Percentiles rank a stretch among this genome's conserved stretches.
Evolutionary conservation across 35 echinoderm and acorn worm genomes (phyloP).

Genomic region (Diadema setosum): DNA sequence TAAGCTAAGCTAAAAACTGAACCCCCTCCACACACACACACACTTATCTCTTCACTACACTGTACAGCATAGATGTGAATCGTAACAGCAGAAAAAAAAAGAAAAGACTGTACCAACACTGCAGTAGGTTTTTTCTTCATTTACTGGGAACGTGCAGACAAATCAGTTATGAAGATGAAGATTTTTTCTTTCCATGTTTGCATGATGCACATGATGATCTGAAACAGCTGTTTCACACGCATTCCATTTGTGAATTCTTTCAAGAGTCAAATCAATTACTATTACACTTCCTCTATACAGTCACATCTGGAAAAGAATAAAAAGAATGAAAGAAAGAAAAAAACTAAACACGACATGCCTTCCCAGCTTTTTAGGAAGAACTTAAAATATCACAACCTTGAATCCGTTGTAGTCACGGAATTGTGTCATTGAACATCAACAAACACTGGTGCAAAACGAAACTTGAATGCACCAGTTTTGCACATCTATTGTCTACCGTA

Average conservation of each 20-base stretch:
- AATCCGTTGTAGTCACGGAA: too few relatives aligned
- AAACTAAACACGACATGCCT: not conserved
- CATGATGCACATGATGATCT: not conserved
- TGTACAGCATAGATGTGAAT: too few relatives aligned
- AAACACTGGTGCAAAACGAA: too few relatives aligned
- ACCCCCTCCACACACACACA: too few relatives aligned
- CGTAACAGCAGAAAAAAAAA: too few relatives aligned
- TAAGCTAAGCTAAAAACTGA: too few relatives aligned
- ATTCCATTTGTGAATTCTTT: not conserved
- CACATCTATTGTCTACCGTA: too few relatives aligned
- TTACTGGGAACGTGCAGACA: slow-evolving; percentile 31
- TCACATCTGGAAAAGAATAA: not conserved
- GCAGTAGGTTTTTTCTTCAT: not conserved
- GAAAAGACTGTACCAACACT: too few relatives aligned
- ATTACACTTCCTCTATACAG: not conserved
- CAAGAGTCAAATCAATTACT: not conserved
- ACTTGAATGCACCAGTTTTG: too few relatives aligned
- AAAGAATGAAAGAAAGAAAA: not conserved
- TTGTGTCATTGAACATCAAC: too few relatives aligned
- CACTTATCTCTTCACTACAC: too few relatives aligned
- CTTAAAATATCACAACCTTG: slow-evolving; percentile 7
- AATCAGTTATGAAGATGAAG: not conserved
- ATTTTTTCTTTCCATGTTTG: not conserved
- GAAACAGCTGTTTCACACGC: slow-evolving; percentile 9
- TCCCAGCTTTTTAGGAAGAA: not conserved